A percentile compares a stretch with the other conserved stretches of the same genome.
These are phyloP conservation scores for Drosophila melanogaster DNA, from an alignment of 1,140 invertebrate genomes.

Conservation along the genomic window Release_6_plus_ISO1_MT NT_033779.5:4640001-4640500, in stretches of 20 bases:
- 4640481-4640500: conserved; percentile 59
- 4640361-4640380: conserved; percentile 31
- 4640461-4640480: conserved; percentile 57
- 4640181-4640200: too few species aligned
- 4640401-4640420: conserved; percentile 63
- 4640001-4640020: conserved; percentile 36
- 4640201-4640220: too few species aligned
- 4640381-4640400: conserved; percentile 63
- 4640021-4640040: conserved; percentile 26
- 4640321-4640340: conserved; percentile 26
- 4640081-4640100: too few species aligned
- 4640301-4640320: conserved; percentile 51
- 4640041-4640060: conserved; percentile 37
- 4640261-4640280: conserved; percentile 50
- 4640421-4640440: conserved; percentile 61
- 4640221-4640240: too few species aligned
- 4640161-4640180: too few species aligned
- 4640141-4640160: too few species aligned
- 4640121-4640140: too few species aligned
- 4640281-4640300: conserved; percentile 78
- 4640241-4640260: conserved; percentile 21
- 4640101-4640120: not conserved
- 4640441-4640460: conserved; percentile 62
- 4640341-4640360: conserved; percentile 57
- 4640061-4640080: conserved; percentile 13